Conservation (phyloP, 2,797 vertebrate species). For the Ispidina picta region DNA sequence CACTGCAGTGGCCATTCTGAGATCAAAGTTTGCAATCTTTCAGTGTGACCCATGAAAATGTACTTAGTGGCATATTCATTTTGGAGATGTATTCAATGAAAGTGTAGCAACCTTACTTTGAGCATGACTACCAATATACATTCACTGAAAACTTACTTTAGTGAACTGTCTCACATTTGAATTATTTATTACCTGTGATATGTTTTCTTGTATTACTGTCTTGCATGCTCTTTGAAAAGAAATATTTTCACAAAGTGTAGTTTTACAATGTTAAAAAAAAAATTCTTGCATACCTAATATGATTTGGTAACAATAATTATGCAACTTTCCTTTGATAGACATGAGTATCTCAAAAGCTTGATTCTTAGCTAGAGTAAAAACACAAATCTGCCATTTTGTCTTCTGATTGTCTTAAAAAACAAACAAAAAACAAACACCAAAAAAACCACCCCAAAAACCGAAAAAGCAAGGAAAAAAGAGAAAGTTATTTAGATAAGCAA, state of each 20-base stretch:
- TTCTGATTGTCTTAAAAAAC: background rate
- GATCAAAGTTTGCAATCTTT: conserved; percentile 9
- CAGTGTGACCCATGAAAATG: conserved; percentile 1
- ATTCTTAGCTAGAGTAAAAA: background rate
- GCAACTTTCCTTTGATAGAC: background rate
- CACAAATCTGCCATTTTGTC: background rate
- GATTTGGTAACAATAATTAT: background rate
- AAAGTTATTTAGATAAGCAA: background rate
- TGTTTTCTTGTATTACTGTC: background rate
- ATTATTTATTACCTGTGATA: background rate
- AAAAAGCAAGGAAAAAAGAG: too few relatives aligned
- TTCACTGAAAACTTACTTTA: background rate
- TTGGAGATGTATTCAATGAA: background rate
- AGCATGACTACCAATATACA: background rate
- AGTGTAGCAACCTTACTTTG: background rate
- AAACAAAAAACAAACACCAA: too few relatives aligned
- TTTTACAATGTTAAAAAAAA: background rate
- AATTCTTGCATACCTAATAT: background rate
- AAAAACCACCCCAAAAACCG: too few relatives aligned
- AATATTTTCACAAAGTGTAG: background rate
- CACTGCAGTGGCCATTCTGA: background rate
- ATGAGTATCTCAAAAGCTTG: background rate
- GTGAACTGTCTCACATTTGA: background rate
- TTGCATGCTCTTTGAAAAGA: background rate
- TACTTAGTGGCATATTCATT: background rate